These are phyloP conservation scores for Acestrorhynchus altus DNA, from an alignment of 2,797 vertebrate genomes.

Conservation along the genomic window DNA sequence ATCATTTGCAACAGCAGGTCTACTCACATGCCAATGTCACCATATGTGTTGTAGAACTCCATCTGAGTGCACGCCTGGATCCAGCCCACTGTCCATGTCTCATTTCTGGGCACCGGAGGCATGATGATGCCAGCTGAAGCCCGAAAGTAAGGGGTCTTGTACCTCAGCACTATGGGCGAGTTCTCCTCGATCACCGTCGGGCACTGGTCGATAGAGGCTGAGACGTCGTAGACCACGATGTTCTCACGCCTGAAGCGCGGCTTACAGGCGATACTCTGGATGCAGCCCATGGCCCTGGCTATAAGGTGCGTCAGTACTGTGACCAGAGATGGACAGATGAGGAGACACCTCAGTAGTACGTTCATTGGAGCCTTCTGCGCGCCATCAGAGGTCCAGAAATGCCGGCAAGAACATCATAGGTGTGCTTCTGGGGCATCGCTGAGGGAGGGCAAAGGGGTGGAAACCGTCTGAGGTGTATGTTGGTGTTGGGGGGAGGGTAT, in stretches of 20 bases:
- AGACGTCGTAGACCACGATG: constrained; percentile 98
- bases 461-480: not conserved
- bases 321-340: constrained; percentile 74
- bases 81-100: constrained; percentile 99
- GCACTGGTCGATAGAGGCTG: constrained; percentile 96
- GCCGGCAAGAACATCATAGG: not conserved
- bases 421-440: not conserved
- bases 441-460: not conserved
- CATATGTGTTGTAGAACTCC: constrained; percentile 99
- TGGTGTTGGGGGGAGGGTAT: constrained; percentile 64
- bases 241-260: constrained; percentile 95
- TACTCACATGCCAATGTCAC: constrained; percentile 93
- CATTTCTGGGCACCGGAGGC: constrained; percentile 95
- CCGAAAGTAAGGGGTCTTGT: constrained; percentile 98
- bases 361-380: constrained; percentile 65
- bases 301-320: constrained; percentile 73
- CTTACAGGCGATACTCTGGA: constrained; percentile 98
- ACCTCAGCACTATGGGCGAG: constrained; percentile 97
- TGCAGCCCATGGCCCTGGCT: constrained; percentile 90
- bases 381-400: not conserved
- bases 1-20: not conserved
- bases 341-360: constrained; percentile 73
- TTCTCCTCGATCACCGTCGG: constrained; percentile 97
- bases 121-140: constrained; percentile 96
- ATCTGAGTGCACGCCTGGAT: constrained; percentile 99